Base-by-base conservation (phyloP, 2,888 invertebrate species). In the Pristionchus mayeri region DNA sequence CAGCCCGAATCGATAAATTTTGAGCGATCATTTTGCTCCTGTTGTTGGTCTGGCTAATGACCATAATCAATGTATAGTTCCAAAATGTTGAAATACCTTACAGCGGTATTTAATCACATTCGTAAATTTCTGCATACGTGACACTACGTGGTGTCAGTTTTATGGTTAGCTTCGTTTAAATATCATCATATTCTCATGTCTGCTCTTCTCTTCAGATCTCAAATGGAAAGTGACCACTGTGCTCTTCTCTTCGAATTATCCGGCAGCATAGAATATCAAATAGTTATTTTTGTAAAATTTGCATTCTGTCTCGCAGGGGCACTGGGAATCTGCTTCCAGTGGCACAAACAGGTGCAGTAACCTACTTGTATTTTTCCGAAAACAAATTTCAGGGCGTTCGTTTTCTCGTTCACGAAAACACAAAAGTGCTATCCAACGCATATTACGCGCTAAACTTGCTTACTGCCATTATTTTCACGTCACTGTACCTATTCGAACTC, bases 361-460 rank as follows among this genome's bases (percentile, higher is more conserved):
- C n/a, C n/a, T n/a, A n/a, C n/a, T n/a, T n/a, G n/a, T 44, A 37
- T 67, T 40, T 67, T 3, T 27, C 3, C 37, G 21, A 11, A 30
- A 60, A 27, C 54, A 37, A 40, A 34, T 37, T 37, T 67, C 40
- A 67, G 67, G 67, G 67, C 7, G 40, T 40, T 34, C 67, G 40
- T 18, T 67, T 67, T 40, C 67, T 67, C 37, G 67, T 63, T 34
- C 63, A 63, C 34, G 34, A 34, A 30, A 63, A 63, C 34, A 34
- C 63, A 30, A 30, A 63, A 67, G 40, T 40, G 9, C 2, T 67
- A 21, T 67, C 37, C 37, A 34, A 34, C 6, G n/a, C 27, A 16
- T 67, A 67, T 37, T 67, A 67, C 30, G 34, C n/a, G 0, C 34
- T 67, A 16, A 67, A 67, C n/a, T 37, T 67, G 18, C 37, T 67